Evolutionary conservation across 2,797 vertebrate species (phyloP), one percentile per base, ranked within the genome.

Genomic region (Anas capensis): DNA sequence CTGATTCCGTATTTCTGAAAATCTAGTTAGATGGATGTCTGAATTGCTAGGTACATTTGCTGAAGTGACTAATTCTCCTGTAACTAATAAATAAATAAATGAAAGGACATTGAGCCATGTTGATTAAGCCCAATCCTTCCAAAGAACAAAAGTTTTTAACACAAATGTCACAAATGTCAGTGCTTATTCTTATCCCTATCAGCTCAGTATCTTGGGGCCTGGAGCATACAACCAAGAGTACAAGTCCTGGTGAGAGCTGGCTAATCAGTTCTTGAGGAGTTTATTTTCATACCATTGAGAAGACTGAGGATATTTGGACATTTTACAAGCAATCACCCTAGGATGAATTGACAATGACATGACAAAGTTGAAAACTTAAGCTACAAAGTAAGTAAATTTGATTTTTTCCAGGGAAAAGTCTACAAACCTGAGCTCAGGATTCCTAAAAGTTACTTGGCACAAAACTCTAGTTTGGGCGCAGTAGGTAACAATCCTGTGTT

Each of bases 301-400:
- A 69, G 21, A 90, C 16, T 56, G 53, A 91, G 62, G 5, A 14
- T 33, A 40, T 53, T 44, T 61, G 27, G 51, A 44, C 12, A 15
- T 56, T 56, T 54, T 71, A 69, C 12, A 49, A 31, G 12, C 29
- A 21, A 69, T 44, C 1, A 0, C 4, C 1, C 1, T 38, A 57
- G 14, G 11, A 0, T 0, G 57, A 90, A 61, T 34, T 57, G 14
- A 51, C 14, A 81, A 6, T 7, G 8, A 27, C 23, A 65, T 36
- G 53, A 29, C 6, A 40, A 23, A 49, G 8, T 26, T 69, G 54
- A 76, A 87, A 57, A 65, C 61, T 56, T 73, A 72, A 53, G 10
- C 19, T 76, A 65, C 69, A 76, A 76, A 4, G 13, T 65, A 87
- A 84, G 61, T 10, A 65, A 89, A 49, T 31, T 26, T 1, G 3